Conservation (phyloP, 1,140 invertebrate species). For the Bradynema listronoti region DNA sequence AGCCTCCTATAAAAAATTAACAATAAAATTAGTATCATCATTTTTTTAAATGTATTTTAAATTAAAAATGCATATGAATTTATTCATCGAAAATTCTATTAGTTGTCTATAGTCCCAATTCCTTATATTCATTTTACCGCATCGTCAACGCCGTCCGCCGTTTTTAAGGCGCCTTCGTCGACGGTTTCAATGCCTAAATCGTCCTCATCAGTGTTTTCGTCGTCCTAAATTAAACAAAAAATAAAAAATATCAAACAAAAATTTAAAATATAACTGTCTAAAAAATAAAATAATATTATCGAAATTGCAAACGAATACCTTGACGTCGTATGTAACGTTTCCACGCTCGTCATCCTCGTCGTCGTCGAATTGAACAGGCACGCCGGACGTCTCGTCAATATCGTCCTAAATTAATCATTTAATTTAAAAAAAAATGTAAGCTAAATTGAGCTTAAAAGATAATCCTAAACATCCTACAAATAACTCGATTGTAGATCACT, state of each 20-base stretch:
- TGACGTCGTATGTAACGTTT: conserved; percentile 22
- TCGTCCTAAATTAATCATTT: conserved; percentile 45
- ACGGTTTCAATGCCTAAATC: conserved; percentile 49
- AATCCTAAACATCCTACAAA: no score
- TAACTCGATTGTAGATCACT: no score
- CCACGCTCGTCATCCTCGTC: conserved; percentile 45
- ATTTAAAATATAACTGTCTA: background rate
- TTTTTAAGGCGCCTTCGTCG: conserved; percentile 59
- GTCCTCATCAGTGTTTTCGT: conserved; percentile 49
- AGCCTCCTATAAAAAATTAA: conserved; percentile 1
- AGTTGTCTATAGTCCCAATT: no score
- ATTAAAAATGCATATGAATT: background rate
- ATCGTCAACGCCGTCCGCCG: conserved; percentile 70
- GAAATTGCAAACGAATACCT: background rate
- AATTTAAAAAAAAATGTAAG: background rate
- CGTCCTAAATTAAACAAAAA: conserved; percentile 15
- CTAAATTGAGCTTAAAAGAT: no score
- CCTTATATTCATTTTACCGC: conserved; percentile 81
- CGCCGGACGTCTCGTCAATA: conserved; percentile 52
- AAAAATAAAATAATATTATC: background rate
- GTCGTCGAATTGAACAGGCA: conserved; percentile 56
- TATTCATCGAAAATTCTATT: no score
- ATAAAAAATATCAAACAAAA: background rate
- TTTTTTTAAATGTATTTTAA: conserved; percentile 3
- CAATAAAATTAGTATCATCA: conserved; percentile 37